Conservation (phyloP, 2,113 vertebrate genomes). For the Scytalopus superciliaris region DNA sequence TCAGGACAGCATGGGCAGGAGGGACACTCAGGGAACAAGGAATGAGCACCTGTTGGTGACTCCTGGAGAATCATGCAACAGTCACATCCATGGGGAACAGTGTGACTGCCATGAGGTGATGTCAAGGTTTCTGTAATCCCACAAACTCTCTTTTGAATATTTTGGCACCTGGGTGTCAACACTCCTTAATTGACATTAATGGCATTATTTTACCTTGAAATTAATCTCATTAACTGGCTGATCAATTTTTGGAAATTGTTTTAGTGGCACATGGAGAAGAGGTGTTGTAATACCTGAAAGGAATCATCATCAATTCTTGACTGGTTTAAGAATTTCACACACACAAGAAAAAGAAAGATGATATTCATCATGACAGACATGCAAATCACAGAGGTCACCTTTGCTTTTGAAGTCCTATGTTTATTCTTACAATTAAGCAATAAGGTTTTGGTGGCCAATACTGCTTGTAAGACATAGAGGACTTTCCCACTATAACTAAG, state of each 20-base stretch:
- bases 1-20: fast-evolving
- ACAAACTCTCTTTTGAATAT: not conserved
- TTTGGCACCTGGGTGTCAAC: not conserved
- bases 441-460: not conserved
- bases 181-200: not conserved
- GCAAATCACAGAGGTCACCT: not conserved
- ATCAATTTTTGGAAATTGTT: not conserved
- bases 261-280: not conserved
- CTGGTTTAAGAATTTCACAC: not conserved
- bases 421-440: not conserved
- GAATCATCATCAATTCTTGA: not conserved
- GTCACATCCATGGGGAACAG: not conserved
- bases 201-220: not conserved
- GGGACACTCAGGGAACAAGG: not conserved
- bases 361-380: not conserved
- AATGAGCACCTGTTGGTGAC: fast-evolving
- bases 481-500: not conserved
- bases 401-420: not conserved
- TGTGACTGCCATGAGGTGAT: fast-evolving
- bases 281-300: not conserved
- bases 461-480: not conserved
- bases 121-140: not conserved
- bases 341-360: not conserved
- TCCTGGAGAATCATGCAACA: not conserved
- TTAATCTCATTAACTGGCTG: not conserved